A percentile compares a stretch with the other conserved stretches of the same genome.
Evolutionary conservation across 2,888 invertebrate species (phyloP).

Genomic region (Tromatobia lineatoria): DNA sequence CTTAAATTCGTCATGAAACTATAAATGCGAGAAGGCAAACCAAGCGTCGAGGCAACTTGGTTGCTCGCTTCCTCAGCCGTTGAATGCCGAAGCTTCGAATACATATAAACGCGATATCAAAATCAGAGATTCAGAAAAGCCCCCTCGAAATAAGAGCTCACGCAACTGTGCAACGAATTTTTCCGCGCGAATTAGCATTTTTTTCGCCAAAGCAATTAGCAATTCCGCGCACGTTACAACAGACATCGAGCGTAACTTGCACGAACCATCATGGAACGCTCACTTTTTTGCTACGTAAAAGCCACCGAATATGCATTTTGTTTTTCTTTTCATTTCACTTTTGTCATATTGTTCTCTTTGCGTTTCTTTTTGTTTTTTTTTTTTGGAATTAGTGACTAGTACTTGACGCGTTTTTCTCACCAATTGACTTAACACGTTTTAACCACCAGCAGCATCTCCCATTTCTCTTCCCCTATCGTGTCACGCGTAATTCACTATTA

Average conservation of each 20-base stretch:
- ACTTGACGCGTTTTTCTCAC: slow-evolving; percentile 69
- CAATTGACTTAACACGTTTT: slow-evolving; percentile 58
- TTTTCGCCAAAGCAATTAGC: slow-evolving; percentile 33
- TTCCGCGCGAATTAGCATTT: slow-evolving; percentile 7
- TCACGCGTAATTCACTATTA: slow-evolving; percentile 18
- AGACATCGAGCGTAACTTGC: slow-evolving; percentile 13
- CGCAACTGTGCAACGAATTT: slow-evolving; percentile 31
- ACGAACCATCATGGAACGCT: slow-evolving; percentile 12
- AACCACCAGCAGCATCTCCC: slow-evolving; percentile 9
- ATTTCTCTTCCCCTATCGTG: background rate
- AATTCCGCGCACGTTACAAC: slow-evolving; percentile 42
- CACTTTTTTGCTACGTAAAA: slow-evolving; percentile 46
- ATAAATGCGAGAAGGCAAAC: slow-evolving; percentile 29
- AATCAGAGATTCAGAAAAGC: slow-evolving; percentile 37
- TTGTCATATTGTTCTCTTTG: slow-evolving; percentile 5
- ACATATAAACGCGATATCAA: slow-evolving; percentile 57
- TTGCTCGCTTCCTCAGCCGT: slow-evolving; percentile 35
- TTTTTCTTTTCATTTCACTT: slow-evolving; percentile 28
- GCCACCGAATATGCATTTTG: slow-evolving; percentile 35
- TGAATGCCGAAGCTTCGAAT: slow-evolving; percentile 45
- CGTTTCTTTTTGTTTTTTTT: slow-evolving; percentile 27
- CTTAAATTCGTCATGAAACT: slow-evolving; percentile 37
- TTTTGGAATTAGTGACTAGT: slow-evolving; percentile 78
- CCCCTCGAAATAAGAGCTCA: background rate
- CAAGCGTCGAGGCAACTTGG: slow-evolving; percentile 53